Conservation (phyloP, 2,113 vertebrate genomes). For the Regulus satrapa region DNA sequence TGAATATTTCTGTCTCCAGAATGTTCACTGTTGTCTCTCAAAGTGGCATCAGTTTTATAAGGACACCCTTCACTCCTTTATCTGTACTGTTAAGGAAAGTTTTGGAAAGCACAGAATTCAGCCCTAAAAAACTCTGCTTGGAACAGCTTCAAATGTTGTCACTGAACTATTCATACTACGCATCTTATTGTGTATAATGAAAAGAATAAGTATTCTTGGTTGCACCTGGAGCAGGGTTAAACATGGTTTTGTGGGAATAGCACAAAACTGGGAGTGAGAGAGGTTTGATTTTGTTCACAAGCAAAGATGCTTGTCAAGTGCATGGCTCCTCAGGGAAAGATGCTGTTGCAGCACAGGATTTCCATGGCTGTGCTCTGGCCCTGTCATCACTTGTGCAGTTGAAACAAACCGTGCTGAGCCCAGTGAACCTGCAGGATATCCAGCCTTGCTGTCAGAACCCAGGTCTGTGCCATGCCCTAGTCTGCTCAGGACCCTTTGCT, state of each 20-base stretch:
- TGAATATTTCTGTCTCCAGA: neutral
- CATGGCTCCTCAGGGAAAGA: neutral
- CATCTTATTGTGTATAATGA: fast-evolving
- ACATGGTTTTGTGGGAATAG: neutral
- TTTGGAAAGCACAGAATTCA: neutral
- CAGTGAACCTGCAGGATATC: neutral
- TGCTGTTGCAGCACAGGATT: neutral
- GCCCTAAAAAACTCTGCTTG: neutral
- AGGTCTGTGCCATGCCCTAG: fast-evolving
- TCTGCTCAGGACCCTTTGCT: neutral
- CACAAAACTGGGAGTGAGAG: neutral
- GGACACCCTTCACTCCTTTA: neutral
- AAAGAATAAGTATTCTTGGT: neutral
- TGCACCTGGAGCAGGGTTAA: neutral
- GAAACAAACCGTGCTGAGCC: neutral
- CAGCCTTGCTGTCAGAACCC: neutral
- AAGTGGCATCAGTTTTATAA: neutral
- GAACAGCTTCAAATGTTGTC: neutral
- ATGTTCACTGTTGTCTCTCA: neutral
- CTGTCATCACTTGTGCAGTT: neutral
- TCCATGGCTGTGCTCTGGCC: neutral
- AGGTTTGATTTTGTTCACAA: neutral
- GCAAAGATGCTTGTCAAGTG: neutral
- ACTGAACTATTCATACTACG: neutral
- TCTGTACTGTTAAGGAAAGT: neutral